Percentiles rank a stretch among this genome's conserved stretches.
These are phyloP conservation scores for Aix galericulata DNA, from an alignment of 2,113 vertebrate genomes.

Conservation along the genomic window DNA sequence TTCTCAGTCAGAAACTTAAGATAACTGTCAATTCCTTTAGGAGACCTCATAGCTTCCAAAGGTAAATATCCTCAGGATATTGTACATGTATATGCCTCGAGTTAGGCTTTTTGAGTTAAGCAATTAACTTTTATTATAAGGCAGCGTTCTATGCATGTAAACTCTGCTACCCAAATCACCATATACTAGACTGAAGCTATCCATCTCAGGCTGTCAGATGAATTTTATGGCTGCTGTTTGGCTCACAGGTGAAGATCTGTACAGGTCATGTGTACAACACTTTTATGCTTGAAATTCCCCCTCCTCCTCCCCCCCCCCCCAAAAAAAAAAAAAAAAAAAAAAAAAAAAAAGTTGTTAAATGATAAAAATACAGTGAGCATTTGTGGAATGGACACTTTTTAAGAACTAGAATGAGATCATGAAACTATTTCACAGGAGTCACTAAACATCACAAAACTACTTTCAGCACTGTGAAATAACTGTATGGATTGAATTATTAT, in stretches of 20 bases:
- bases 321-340: background rate
- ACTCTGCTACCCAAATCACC: background rate
- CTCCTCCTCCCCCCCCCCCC: too few species aligned
- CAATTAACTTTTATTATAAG: background rate
- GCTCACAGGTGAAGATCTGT: background rate
- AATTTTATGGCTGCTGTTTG: background rate
- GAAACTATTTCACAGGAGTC: background rate
- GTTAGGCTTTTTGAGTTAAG: background rate
- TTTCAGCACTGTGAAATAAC: background rate
- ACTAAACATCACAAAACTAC: background rate
- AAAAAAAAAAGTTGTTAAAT: background rate
- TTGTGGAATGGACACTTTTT: background rate
- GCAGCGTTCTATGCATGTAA: background rate
- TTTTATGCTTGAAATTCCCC: background rate
- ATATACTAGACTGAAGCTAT: background rate
- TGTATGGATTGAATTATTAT: accelerated
- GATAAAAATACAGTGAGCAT: background rate
- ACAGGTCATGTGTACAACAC: background rate
- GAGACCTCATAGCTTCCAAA: background rate
- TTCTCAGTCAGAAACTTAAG: background rate
- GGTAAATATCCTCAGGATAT: slow-evolving; percentile 28
- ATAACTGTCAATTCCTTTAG: background rate
- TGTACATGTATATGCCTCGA: background rate
- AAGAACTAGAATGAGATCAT: background rate
- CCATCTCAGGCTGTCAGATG: background rate